Evolutionary conservation across 2,797 vertebrate species (phyloP).

Genomic region (Lacerta agilis): DNA sequence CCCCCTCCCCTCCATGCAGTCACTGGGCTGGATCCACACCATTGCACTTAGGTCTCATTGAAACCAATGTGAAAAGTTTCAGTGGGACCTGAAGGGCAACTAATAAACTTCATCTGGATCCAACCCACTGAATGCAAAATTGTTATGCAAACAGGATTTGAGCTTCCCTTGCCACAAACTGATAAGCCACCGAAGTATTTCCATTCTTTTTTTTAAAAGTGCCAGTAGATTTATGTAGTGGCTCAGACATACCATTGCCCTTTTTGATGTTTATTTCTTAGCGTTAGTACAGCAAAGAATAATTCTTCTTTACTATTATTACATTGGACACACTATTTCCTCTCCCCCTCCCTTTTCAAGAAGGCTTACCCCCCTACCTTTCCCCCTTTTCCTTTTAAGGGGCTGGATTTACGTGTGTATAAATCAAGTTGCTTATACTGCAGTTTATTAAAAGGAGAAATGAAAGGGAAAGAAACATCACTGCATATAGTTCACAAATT

Average conservation of each 20-base stretch:
- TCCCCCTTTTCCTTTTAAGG: background rate
- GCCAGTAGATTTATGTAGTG: background rate
- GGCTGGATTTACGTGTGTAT: background rate
- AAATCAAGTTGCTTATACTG: background rate
- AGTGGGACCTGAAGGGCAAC: background rate
- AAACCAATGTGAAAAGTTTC: background rate
- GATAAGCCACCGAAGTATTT: slow-evolving; percentile 13
- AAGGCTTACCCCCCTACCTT: background rate
- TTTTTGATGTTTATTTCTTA: slow-evolving; percentile 19
- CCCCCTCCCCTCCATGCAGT: background rate
- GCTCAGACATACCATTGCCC: background rate
- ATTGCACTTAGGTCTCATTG: background rate
- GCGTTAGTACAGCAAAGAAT: slow-evolving; percentile 6
- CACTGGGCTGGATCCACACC: background rate
- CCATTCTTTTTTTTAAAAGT: background rate
- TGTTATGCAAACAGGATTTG: background rate
- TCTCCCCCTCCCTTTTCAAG: slow-evolving; percentile 13
- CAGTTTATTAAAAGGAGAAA: slow-evolving; percentile 30
- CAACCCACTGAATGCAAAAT: background rate
- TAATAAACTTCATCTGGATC: background rate
- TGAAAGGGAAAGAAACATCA: slow-evolving; percentile 48
- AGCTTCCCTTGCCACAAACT: background rate
- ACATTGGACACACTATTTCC: background rate
- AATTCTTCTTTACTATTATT: slow-evolving; percentile 11
- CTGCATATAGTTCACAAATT: slow-evolving; percentile 57